Conservation (phyloP, 2,113 vertebrate species). For the Mobula hypostoma region DNA sequence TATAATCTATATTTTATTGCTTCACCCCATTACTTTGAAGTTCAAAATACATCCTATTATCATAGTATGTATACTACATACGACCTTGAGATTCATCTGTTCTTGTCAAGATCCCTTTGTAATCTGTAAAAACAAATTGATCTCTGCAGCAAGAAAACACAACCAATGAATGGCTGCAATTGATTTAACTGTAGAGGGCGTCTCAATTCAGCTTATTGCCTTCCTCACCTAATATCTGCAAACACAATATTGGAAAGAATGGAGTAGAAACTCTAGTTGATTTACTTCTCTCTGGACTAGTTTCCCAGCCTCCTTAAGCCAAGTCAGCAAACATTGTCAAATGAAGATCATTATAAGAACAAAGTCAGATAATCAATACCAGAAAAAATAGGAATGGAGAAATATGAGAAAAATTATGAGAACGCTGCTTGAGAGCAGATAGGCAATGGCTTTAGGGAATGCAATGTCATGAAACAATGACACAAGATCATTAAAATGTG, state of each 20-base stretch:
- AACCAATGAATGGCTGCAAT: neutral
- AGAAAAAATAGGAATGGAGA: neutral
- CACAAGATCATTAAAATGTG: neutral
- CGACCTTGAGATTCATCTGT: too few species aligned
- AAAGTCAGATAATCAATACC: constrained; percentile 21
- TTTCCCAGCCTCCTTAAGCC: neutral
- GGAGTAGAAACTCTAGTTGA: neutral
- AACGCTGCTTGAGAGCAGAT: neutral
- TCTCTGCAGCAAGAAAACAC: neutral
- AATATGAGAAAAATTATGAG: neutral
- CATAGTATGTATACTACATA: too few species aligned
- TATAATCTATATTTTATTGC: neutral
- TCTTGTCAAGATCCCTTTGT: too few species aligned
- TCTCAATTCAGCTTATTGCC: neutral
- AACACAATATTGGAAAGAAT: neutral
- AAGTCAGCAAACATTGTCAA: neutral
- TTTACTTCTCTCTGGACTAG: neutral
- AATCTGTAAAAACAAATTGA: neutral
- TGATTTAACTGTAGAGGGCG: neutral
- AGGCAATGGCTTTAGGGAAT: neutral
- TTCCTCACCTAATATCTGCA: neutral
- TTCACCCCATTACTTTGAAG: neutral
- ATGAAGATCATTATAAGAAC: neutral
- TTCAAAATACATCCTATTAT: too few species aligned
- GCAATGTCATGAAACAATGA: neutral